Evolutionary conservation across 1,140 invertebrate species (phyloP).

Genomic region (Doryteuthis pealeii): DNA sequence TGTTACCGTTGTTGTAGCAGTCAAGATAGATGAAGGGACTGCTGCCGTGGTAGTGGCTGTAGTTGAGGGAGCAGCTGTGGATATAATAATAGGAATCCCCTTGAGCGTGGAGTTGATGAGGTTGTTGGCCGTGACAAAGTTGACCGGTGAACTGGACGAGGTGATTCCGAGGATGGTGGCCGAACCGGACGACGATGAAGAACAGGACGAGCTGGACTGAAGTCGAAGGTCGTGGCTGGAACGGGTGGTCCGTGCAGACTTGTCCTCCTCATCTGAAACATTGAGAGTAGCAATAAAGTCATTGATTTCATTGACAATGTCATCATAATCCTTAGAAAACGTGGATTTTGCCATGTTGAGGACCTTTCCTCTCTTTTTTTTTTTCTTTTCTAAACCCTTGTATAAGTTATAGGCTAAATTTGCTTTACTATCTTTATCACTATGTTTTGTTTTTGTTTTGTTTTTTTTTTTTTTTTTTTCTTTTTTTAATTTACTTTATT

Average conservation of each 20-base stretch:
- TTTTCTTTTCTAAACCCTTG: not conserved
- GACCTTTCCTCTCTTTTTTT: conserved; percentile 14
- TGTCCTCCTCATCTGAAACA: conserved; percentile 29
- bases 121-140: not conserved
- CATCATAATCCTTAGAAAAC: conserved; percentile 49
- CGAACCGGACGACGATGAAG: conserved; percentile 19
- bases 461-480: too few relatives aligned
- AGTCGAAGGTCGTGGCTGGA: conserved; percentile 15
- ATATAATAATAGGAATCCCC: not conserved
- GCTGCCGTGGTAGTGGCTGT: not conserved
- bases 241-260: conserved; percentile 14
- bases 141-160: not conserved
- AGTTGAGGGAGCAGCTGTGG: not conserved
- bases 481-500: too few relatives aligned
- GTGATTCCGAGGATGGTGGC: conserved; percentile 1
- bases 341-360: conserved; percentile 31
- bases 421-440: too few relatives aligned
- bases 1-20: not conserved
- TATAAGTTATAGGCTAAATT: too few relatives aligned
- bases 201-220: not conserved
- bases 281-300: conserved; percentile 53
- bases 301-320: conserved; percentile 56
- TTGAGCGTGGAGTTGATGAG: not conserved
- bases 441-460: too few relatives aligned
- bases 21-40: too few relatives aligned